These are phyloP conservation scores for Ciconia stormi DNA, from an alignment of 2,113 vertebrate genomes.

Conservation along the genomic window DNA sequence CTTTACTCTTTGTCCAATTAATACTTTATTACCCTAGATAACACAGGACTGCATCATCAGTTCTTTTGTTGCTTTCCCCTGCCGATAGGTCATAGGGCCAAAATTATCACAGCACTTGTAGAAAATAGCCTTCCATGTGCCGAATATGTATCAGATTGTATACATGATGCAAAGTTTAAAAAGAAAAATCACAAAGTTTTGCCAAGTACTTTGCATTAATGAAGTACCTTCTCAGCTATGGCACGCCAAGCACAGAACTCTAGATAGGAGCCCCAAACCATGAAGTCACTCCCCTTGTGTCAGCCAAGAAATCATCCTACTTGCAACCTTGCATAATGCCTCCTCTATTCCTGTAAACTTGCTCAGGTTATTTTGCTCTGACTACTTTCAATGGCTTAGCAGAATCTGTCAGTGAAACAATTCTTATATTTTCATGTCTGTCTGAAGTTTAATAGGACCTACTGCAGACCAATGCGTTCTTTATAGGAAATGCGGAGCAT, in stretches of 20 bases:
- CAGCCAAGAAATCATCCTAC: background rate
- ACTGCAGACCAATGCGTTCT: rapidly evolving
- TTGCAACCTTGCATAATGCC: background rate
- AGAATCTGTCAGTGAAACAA: background rate
- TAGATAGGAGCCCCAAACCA: background rate
- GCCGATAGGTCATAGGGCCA: background rate
- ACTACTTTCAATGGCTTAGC: background rate
- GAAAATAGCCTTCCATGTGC: background rate
- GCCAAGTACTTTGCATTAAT: background rate
- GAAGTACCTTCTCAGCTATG: background rate
- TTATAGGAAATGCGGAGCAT: rapidly evolving
- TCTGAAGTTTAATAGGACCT: background rate
- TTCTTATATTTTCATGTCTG: background rate
- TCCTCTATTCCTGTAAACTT: background rate
- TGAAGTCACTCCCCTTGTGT: background rate
- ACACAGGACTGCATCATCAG: background rate
- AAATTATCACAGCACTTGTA: background rate
- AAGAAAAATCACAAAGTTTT: background rate
- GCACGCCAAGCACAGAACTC: background rate
- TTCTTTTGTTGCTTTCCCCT: background rate
- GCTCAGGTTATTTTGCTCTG: background rate
- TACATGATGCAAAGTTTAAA: rapidly evolving
- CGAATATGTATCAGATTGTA: background rate
- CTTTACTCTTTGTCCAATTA: background rate
- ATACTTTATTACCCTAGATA: background rate